These are phyloP conservation scores for Aurelia coerulea DNA, from an alignment of 30 jellyfish, hydroid and myxozoan genomes.

Conservation along the genomic window DNA sequence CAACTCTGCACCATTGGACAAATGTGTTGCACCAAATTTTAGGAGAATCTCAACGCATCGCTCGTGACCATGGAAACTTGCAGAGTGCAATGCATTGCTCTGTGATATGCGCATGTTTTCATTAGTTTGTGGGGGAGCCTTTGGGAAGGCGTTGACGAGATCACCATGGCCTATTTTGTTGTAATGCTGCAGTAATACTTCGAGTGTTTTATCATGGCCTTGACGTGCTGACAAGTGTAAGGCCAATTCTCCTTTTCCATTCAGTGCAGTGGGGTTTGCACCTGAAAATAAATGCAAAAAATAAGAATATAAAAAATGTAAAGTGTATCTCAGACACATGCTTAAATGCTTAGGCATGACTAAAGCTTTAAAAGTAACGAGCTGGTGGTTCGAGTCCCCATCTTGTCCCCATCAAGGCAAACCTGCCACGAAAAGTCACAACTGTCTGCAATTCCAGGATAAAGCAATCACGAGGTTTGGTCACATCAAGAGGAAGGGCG, in stretches of 20 bases:
- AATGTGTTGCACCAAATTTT: conserved; percentile 78
- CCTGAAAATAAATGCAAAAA: conserved; percentile 53
- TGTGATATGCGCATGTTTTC: conserved; percentile 24
- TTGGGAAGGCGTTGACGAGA: conserved; percentile 77
- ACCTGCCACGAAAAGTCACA: no score
- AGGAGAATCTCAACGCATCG: conserved; percentile 89
- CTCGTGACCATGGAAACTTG: conserved; percentile 76
- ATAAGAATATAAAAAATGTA: no score
- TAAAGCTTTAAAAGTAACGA: no score
- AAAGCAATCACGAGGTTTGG: no score
- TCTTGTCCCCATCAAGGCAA: no score
- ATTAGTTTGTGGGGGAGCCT: conserved; percentile 1
- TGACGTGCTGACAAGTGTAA: conserved; percentile 81
- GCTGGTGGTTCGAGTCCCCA: no score
- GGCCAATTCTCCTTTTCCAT: conserved; percentile 71
- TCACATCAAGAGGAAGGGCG: no score
- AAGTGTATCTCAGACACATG: no score
- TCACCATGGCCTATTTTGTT: conserved; percentile 25
- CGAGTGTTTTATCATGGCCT: conserved; percentile 78
- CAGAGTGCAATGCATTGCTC: conserved; percentile 84
- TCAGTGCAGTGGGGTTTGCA: conserved; percentile 72
- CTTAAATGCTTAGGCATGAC: no score
- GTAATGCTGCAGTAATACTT: conserved; percentile 61
- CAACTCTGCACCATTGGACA: conserved; percentile 76
- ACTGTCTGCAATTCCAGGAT: no score